Conservation (phyloP, 1,140 invertebrate species). For the Drosophila melanica region DNA sequence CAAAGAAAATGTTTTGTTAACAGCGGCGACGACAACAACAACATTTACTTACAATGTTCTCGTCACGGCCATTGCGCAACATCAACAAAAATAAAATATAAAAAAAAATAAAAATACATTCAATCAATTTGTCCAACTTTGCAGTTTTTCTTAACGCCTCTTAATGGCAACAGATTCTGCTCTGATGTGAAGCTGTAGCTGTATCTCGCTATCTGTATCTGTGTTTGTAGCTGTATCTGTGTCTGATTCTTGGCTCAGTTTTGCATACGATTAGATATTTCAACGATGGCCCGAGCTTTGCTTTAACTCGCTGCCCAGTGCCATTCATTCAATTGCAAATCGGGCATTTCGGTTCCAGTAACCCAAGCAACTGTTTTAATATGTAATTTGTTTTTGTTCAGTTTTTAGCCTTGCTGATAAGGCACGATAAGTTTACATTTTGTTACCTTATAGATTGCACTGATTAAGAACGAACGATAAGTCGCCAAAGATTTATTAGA, state of each 20-base stretch:
- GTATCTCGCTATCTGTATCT: too few species aligned
- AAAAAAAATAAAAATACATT: conserved; percentile 5
- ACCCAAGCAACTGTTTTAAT: too few species aligned
- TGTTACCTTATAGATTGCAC: conserved; percentile 1
- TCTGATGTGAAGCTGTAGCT: conserved; percentile 3
- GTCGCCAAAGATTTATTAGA: conserved; percentile 10
- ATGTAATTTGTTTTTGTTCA: too few species aligned
- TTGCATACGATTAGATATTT: too few species aligned
- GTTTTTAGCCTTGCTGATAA: background rate
- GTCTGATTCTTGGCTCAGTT: too few species aligned
- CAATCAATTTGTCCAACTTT: conserved; percentile 50
- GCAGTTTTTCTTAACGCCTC: conserved; percentile 50
- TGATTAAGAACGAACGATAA: background rate
- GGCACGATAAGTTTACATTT: background rate
- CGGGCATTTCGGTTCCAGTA: too few species aligned
- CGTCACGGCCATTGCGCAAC: conserved; percentile 40
- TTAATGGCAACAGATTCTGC: conserved; percentile 32
- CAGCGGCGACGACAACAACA: conserved; percentile 17
- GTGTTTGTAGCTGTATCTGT: background rate
- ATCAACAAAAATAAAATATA: conserved; percentile 40
- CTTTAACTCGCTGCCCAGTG: too few species aligned
- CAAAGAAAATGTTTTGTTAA: conserved; percentile 26
- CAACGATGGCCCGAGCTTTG: too few species aligned
- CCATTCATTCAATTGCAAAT: too few species aligned
- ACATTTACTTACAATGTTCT: conserved; percentile 29